phyloP scores from a whole-genome alignment of 2,797 vertebrate genomes.

The Chelidonichthys spinosus region DNA sequence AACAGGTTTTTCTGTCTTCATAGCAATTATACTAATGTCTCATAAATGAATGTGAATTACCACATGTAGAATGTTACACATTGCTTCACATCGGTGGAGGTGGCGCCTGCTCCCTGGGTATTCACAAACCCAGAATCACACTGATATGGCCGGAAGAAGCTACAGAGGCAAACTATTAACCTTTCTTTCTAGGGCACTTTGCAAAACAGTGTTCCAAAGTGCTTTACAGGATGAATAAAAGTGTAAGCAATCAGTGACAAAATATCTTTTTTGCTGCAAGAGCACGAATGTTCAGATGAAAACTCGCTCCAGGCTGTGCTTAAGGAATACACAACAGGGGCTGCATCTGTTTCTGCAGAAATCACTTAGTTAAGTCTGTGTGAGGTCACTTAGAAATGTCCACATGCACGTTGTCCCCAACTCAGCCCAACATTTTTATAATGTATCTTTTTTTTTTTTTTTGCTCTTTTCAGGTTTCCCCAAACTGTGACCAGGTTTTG shows the following conservation, averaged over 20 bases:
- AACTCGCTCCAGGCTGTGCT: conserved; percentile 12
- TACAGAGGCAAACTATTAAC: conserved; percentile 47
- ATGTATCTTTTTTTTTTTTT: not conserved
- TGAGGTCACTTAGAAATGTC: conserved; percentile 15
- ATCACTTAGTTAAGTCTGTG: not conserved
- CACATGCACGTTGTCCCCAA: not conserved
- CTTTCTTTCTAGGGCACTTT: conserved; percentile 35
- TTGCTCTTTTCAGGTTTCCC: conserved; percentile 85
- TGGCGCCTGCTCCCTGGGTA: not conserved
- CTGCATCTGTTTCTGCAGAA: conserved; percentile 20
- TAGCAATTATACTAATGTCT: conserved; percentile 33
- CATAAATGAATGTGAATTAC: conserved; percentile 20
- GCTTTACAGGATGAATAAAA: conserved; percentile 28
- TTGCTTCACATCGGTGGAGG: conserved; percentile 15
- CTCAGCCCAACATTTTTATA: not conserved
- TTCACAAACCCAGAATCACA: conserved; percentile 35
- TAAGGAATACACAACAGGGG: conserved; percentile 8
- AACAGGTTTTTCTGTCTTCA: not conserved
- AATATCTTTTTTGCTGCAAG: conserved; percentile 22
- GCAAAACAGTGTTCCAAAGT: conserved; percentile 31
- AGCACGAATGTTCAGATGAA: conserved; percentile 24
- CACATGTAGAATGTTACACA: not conserved
- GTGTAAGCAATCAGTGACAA: conserved; percentile 35
- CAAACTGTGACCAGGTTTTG: conserved; percentile 89
- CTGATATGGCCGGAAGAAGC: conserved; percentile 15